A percentile compares a stretch with the other conserved stretches of the same genome.
These are phyloP conservation scores for Anarhynchus alexandrinus DNA, from an alignment of 2,113 vertebrate genomes.

Conservation along the genomic window DNA sequence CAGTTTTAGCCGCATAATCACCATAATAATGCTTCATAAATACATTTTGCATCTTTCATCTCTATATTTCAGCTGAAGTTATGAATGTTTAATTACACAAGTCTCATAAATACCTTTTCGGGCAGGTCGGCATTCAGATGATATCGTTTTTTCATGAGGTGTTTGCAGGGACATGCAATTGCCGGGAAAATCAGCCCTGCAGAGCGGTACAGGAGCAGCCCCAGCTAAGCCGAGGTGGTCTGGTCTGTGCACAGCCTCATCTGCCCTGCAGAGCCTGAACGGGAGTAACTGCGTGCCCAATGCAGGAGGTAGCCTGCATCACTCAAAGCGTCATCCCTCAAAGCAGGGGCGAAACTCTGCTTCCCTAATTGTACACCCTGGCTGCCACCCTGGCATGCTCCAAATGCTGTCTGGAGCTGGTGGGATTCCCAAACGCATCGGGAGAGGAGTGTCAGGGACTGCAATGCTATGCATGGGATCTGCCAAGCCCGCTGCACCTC, in stretches of 20 bases:
- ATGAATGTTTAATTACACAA: background rate
- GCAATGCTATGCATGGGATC: background rate
- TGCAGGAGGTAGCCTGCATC: background rate
- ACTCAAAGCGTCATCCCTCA: background rate
- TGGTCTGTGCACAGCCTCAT: background rate
- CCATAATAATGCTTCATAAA: background rate
- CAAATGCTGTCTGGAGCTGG: background rate
- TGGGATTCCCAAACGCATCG: fast-evolving
- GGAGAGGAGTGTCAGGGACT: background rate
- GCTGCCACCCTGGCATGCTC: fast-evolving
- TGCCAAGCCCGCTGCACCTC: background rate
- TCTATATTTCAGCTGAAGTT: background rate
- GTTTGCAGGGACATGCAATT: background rate
- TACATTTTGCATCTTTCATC: background rate
- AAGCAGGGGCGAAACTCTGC: background rate
- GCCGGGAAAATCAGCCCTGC: background rate
- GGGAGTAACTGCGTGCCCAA: background rate
- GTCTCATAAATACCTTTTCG: background rate
- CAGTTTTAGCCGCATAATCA: background rate
- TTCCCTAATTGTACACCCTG: background rate
- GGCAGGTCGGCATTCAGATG: background rate
- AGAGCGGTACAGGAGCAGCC: background rate
- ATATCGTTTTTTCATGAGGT: background rate
- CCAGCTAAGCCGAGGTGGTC: background rate
- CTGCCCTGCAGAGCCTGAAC: background rate